Conservation (phyloP, 2,888 invertebrate species). For the Rambutsinella grinnellia region DNA sequence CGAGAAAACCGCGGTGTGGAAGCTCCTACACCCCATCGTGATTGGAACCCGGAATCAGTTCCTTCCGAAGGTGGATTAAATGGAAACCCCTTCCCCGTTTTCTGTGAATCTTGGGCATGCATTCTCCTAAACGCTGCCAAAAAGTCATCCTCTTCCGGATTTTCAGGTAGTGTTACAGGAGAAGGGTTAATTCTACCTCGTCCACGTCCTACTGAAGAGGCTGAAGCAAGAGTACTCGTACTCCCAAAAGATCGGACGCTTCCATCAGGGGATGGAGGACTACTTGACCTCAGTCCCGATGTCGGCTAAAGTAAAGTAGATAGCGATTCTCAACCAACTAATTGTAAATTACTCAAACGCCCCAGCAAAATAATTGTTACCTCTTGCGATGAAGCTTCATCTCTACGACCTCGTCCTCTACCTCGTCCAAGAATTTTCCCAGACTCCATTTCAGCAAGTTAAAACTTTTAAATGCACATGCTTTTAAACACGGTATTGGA, state of each 20-base stretch:
- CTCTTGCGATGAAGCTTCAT: neutral
- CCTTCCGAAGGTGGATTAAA: neutral
- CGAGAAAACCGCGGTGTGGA: too few species aligned
- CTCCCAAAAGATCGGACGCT: neutral
- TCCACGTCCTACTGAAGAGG: constrained; percentile 10
- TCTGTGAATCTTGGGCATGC: too few species aligned
- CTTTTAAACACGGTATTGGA: too few species aligned
- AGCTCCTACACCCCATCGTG: too few species aligned
- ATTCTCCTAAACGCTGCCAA: constrained; percentile 42
- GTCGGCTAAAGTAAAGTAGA: too few species aligned
- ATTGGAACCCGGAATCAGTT: neutral
- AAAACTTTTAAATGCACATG: too few species aligned
- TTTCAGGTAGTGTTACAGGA: constrained; percentile 38
- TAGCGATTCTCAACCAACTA: too few species aligned
- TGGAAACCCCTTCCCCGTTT: neutral
- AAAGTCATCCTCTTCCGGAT: constrained; percentile 51
- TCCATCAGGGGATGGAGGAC: too few species aligned
- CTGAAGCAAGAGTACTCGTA: neutral
- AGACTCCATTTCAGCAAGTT: too few species aligned
- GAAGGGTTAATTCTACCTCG: constrained; percentile 22
- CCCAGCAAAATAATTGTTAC: too few species aligned
- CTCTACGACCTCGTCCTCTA: constrained; percentile 22
- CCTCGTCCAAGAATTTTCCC: neutral
- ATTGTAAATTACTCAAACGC: too few species aligned
- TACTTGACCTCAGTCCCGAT: too few species aligned